Percentiles rank a stretch among this genome's conserved stretches.
Evolutionary conservation across 2,888 invertebrate genomes (phyloP).

Genomic region (Phorcus lineatus): DNA sequence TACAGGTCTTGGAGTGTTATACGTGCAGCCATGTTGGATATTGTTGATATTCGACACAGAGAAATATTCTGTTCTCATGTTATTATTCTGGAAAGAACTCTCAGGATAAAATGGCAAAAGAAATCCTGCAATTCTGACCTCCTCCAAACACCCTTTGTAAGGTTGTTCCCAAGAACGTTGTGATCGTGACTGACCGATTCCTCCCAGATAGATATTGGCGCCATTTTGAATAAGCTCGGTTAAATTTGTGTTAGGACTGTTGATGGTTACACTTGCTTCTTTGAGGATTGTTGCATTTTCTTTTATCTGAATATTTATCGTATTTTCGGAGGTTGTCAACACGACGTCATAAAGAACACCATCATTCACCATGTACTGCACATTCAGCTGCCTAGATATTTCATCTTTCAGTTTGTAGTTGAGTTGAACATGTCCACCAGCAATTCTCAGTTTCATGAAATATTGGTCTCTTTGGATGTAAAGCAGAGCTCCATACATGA

Average conservation of each 20-base stretch:
- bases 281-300: constrained; percentile 15
- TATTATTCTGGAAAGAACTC: constrained; percentile 51
- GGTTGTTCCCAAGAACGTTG: constrained; percentile 27
- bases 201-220: constrained; percentile 32
- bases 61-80: constrained; percentile 54
- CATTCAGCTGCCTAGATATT: constrained; percentile 27
- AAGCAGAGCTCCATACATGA: constrained; percentile 85
- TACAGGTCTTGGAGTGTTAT: constrained; percentile 33
- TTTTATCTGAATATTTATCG: constrained; percentile 41
- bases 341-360: constrained; percentile 51
- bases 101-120: constrained; percentile 90
- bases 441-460: constrained; percentile 52
- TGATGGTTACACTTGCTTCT: neutral
- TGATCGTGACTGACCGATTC: neutral
- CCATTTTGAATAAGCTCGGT: constrained; percentile 29
- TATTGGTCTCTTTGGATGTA: constrained; percentile 77
- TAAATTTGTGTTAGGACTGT: neutral
- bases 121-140: constrained; percentile 88
- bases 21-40: neutral
- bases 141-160: constrained; percentile 90
- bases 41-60: neutral
- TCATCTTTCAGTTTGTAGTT: constrained; percentile 48
- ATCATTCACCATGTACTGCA: constrained; percentile 42
- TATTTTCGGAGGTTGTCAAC: constrained; percentile 33
- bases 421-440: constrained; percentile 49